A percentile compares a stretch with the other conserved stretches of the same genome.
These are phyloP conservation scores for Campoplex nolae DNA, from an alignment of 2,888 invertebrate genomes.

Conservation along the genomic window DNA sequence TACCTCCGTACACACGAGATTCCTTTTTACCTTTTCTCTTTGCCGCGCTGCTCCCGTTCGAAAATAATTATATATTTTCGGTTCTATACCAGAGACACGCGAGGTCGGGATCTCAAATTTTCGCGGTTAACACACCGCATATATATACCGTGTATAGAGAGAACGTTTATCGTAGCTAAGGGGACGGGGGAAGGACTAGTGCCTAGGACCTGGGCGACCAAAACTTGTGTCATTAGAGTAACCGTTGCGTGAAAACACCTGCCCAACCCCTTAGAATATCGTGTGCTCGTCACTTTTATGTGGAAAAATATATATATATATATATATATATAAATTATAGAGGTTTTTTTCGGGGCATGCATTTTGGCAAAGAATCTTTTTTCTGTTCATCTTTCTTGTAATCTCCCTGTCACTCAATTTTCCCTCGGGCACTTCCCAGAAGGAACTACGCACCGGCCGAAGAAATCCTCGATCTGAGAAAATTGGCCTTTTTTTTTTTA, in stretches of 20 bases:
- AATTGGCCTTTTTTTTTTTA: background rate
- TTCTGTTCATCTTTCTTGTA: slow-evolving; percentile 25
- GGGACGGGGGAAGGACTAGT: slow-evolving; percentile 39
- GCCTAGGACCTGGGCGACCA: slow-evolving; percentile 60
- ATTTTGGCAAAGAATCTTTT: slow-evolving; percentile 38
- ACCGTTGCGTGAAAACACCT: slow-evolving; percentile 74
- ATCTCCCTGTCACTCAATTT: slow-evolving; percentile 49
- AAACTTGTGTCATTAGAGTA: slow-evolving; percentile 77
- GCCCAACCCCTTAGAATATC: slow-evolving; percentile 69
- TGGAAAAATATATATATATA: background rate
- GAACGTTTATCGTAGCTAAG: slow-evolving; percentile 8
- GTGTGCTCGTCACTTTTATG: background rate
- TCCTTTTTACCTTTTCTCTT: slow-evolving; percentile 36
- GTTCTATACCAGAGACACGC: slow-evolving; percentile 71
- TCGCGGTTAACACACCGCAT: slow-evolving; percentile 2
- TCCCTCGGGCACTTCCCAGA: slow-evolving; percentile 39
- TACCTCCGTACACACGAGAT: slow-evolving; percentile 29
- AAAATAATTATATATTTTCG: slow-evolving; percentile 76
- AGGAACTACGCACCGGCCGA: background rate
- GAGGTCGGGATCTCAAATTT: slow-evolving; percentile 64
- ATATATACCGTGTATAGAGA: background rate
- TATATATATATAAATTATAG: background rate
- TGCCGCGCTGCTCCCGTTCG: slow-evolving; percentile 61
- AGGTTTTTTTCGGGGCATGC: background rate
- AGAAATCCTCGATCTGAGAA: background rate